These are phyloP conservation scores for Danio jaintianensis DNA, from an alignment of 2,797 vertebrate genomes.

Conservation along the genomic window DNA sequence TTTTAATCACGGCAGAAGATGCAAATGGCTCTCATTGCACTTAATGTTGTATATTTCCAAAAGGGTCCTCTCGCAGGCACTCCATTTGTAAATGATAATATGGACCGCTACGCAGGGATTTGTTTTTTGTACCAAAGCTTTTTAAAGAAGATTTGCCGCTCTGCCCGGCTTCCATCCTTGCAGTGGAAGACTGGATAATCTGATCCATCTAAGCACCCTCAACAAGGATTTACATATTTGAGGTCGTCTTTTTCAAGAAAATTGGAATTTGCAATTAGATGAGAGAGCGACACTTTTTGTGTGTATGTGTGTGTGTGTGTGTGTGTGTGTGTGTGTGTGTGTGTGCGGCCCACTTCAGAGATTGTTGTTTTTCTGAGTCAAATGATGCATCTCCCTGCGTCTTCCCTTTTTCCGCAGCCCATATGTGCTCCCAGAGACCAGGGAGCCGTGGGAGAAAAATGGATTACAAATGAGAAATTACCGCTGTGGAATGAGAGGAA, in stretches of 20 bases:
- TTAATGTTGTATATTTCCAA: slow-evolving; percentile 17
- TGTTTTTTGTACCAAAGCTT: slow-evolving; percentile 41
- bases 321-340: slow-evolving; percentile 28
- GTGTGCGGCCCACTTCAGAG: slow-evolving; percentile 49
- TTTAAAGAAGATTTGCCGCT: slow-evolving; percentile 44
- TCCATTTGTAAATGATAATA: slow-evolving; percentile 37
- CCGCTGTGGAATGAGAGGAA: slow-evolving; percentile 54
- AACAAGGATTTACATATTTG: slow-evolving; percentile 59
- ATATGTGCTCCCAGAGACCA: slow-evolving; percentile 61
- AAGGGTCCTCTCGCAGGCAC: neutral
- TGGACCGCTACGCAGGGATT: slow-evolving; percentile 20
- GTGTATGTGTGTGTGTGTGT: slow-evolving; percentile 57
- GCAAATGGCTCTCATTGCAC: neutral
- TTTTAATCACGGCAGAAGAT: slow-evolving; percentile 27
- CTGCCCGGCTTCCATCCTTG: slow-evolving; percentile 28
- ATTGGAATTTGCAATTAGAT: slow-evolving; percentile 61
- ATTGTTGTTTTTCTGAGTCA: slow-evolving; percentile 61
- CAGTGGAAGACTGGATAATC: slow-evolving; percentile 38
- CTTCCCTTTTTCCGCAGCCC: slow-evolving; percentile 46
- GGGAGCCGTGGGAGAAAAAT: slow-evolving; percentile 58
- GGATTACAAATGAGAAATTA: slow-evolving; percentile 64
- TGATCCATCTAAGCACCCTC: slow-evolving; percentile 39
- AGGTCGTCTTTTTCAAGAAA: slow-evolving; percentile 52
- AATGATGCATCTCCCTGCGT: slow-evolving; percentile 58
- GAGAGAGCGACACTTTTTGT: slow-evolving; percentile 38